Base-by-base conservation (phyloP, 64 coral and sea anemone genomes). In the Orbicella faveolata region DNA sequence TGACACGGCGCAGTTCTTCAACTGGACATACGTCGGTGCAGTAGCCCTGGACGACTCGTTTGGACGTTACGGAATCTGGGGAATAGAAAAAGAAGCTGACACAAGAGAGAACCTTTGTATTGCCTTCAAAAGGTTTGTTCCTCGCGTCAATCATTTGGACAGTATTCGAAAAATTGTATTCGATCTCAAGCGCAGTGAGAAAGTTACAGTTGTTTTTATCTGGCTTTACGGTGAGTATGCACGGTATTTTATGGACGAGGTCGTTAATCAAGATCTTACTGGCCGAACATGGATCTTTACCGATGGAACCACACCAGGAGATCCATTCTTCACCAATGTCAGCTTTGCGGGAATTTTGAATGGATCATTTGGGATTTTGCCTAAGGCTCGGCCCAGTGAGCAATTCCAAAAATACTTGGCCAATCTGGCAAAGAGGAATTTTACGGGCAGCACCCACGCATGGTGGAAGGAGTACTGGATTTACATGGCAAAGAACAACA, bases 391-490 rank as follows among this genome's bases (percentile, higher is more conserved):
- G 14, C 6, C 69, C n/a, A 75, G 63, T 23, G 1, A 81, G 17
- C 4, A 39, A 39, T 80, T 80, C 33, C 19, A 80, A 80, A 66
- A 69, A 33, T n/a, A 82, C 4, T 33, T 75, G 34, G 52, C 10
- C 13, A 52, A 84, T 44, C 34, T 67, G 1, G 61, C 17, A 67
- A 25, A 65, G 13, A 67, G 61, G 12, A 64, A 67, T 14, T 63
- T 44, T 41, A 53, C 21, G 61, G 52, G 36, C 6, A 75, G 33
- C n/a, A 76, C 34, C 19, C 1, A 67, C 79, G 48, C n/a, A 4
- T 93, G 84, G 91, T 93, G 75, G 84, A 23, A 48, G 15, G 84
- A 93, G 20, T 84, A 86, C 37, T 83, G 65, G 89, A 17, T 33
- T 33, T 14, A 19, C 18, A 1, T 19, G 23, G 9, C 0, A 12